Base-by-base conservation (phyloP, 1,140 invertebrate genomes). In the Pseudomyrmex dendroicus region DNA sequence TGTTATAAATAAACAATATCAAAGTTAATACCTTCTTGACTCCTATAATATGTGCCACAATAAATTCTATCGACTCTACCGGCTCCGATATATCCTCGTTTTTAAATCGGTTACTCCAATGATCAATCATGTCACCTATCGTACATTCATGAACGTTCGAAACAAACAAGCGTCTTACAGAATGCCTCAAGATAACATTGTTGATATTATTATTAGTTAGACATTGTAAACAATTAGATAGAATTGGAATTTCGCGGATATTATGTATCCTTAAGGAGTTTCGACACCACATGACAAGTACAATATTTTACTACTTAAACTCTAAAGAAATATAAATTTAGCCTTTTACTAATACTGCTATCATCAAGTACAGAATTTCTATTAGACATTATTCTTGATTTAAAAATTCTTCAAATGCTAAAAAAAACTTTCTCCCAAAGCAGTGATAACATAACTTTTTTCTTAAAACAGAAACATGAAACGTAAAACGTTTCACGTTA, bases 31-130 rank as follows among this genome's bases (percentile, higher is more conserved):
- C 93, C 92, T 93, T 94, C 7, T 77, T 90, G 8, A 70, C 91
- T 44, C 91, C 92, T 70, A 93, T 83, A 22, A 93, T 84, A 62
- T 93, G 93, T 62, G 93, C 92, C 57, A 93, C 68, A 72, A 94
- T 94, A 73, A 93, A 92, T 61, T 93, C 91, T 62, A 93, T 93
- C n/a, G 93, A 94, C 74, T 93, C 91, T 35, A 92, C 84, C 8
- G 93, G 92, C 68, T 94, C 92, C 13, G 92, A 80, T 54, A 94
- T 83, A 57, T 90, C 90, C 54, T 91, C 92, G 35, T 88, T 82
- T 82, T 93, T 89, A 82, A 93, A 93, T 84, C 86, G 84, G 62
- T 89, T 76, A 56, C 88, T 88, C 93, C 93, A 94, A 62, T 86
- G 74, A 73, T 89, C 84, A 57, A 89, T 78, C 50, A 89, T 56